phyloP scores from a whole-genome alignment of 2,888 invertebrate species.

The Nemotelus nigrinus region DNA sequence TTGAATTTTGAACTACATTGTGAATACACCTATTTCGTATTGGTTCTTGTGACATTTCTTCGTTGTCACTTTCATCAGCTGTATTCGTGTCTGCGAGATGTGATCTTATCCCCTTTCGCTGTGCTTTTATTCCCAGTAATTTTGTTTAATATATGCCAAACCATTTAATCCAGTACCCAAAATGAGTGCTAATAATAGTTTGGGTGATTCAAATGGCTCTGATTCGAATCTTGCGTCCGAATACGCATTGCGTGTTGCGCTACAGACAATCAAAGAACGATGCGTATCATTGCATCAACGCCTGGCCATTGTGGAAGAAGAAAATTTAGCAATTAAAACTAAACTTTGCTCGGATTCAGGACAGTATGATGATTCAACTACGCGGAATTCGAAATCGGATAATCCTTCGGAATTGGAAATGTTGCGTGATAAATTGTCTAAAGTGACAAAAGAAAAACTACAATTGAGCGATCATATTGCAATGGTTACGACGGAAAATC shows the following conservation, averaged over 20 bases:
- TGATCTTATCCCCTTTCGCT: no score
- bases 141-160: not conserved
- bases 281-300: constrained; percentile 80
- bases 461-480: constrained; percentile 80
- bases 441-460: constrained; percentile 71
- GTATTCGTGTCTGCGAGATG: not conserved
- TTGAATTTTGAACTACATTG: constrained; percentile 12
- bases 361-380: constrained; percentile 26
- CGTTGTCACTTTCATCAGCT: constrained; percentile 23
- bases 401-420: constrained; percentile 64
- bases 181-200: constrained; percentile 47
- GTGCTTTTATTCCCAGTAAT: not conserved
- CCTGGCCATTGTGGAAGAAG: constrained; percentile 76
- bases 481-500: constrained; percentile 85
- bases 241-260: constrained; percentile 76
- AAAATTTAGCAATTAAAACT: constrained; percentile 70
- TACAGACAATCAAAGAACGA: constrained; percentile 84
- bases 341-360: constrained; percentile 7
- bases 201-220: constrained; percentile 26
- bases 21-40: not conserved
- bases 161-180: not conserved
- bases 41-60: not conserved
- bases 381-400: constrained; percentile 60
- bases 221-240: constrained; percentile 52
- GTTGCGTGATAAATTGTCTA: constrained; percentile 73